Evolutionary conservation across 1,140 invertebrate genomes (phyloP), one percentile per base, ranked within the genome.

Genomic region (Rhagoletis pomonella): DNA sequence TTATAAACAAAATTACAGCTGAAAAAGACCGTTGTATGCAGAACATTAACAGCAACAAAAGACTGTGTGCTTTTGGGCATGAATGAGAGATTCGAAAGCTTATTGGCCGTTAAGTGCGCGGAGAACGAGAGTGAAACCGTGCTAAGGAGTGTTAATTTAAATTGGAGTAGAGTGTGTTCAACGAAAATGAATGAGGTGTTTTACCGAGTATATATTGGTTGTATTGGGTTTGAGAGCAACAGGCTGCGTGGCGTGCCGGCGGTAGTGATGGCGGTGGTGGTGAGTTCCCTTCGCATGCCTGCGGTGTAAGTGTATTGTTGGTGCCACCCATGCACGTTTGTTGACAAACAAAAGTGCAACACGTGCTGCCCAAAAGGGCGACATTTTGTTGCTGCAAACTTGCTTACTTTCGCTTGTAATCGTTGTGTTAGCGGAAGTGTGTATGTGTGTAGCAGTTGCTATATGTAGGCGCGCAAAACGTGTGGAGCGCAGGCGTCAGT

Each of bases 261-360:
- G 29, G 29, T 29, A 29, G 29, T 29, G 29, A 29, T 29, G 1
- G 29, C 1, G 29, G 29, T 29, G 29, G 29, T 69, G 67, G 0
- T 55, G 50, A 55, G 3, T 4, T 1, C 39, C 29, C 9, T 50
- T 9, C 12, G 2, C 39, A 44, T 0, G 6, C 5, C n/a, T 50
- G 7, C 9, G 3, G 19, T 81, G 47, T 29, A 29, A 29, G n/a
- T 6, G 73, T 14, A 17, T 3, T 58, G n/a, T 81, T 29, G 44
- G 0, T 81, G 73, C 17, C 73, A 81, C 73, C 47, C 47, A 81
- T 44, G 73, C n/a, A 42, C 47, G 5, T 81, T 81, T 81, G 73
- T 81, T 81, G 73, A 81, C 47, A 81, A 81, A 81, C 73, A 81
- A 81, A 81, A 55, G 73, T 58, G 73, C 73, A 81, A 81, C 73